Evolutionary conservation across 1,140 invertebrate species (phyloP).

Genomic region (Macrotrachela quadricornifera): DNA sequence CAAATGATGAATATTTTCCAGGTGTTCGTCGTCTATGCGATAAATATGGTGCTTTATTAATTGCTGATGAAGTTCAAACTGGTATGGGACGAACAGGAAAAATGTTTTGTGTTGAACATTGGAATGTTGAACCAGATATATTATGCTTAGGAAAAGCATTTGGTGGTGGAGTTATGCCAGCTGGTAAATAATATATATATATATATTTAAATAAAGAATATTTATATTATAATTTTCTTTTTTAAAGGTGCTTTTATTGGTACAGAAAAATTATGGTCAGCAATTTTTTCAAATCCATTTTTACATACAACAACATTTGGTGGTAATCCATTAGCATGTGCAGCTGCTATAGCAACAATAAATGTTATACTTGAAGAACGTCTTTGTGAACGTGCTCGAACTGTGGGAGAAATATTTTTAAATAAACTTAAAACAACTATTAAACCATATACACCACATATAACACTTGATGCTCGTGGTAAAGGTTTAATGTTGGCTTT

Average conservation of each 20-base stretch:
- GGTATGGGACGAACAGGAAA: conserved; percentile 35
- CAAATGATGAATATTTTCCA: conserved; percentile 62
- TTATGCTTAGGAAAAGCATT: conserved; percentile 84
- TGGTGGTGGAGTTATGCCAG: conserved; percentile 82
- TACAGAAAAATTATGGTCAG: conserved; percentile 63
- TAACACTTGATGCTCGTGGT: no score
- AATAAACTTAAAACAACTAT: no score
- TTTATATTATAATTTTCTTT: no score
- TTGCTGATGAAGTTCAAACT: conserved; percentile 92
- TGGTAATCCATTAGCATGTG: conserved; percentile 81
- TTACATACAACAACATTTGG: conserved; percentile 95
- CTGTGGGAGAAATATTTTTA: no score
- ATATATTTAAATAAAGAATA: no score
- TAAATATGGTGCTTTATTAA: conserved; percentile 82
- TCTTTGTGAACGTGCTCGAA: no score
- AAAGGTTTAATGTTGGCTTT: no score
- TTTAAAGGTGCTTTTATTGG: conserved; percentile 58
- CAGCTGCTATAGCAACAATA: conserved; percentile 41
- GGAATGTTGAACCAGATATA: conserved; percentile 75
- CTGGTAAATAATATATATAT: no score
- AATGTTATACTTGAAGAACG: conserved; percentile 20
- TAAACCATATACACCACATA: no score
- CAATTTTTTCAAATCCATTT: conserved; percentile 55
- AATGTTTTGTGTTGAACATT: conserved; percentile 43
- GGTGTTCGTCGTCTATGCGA: conserved; percentile 68